Evolutionary conservation across 2,888 invertebrate species (phyloP).

Genomic region (Platycheirus albimanus): DNA sequence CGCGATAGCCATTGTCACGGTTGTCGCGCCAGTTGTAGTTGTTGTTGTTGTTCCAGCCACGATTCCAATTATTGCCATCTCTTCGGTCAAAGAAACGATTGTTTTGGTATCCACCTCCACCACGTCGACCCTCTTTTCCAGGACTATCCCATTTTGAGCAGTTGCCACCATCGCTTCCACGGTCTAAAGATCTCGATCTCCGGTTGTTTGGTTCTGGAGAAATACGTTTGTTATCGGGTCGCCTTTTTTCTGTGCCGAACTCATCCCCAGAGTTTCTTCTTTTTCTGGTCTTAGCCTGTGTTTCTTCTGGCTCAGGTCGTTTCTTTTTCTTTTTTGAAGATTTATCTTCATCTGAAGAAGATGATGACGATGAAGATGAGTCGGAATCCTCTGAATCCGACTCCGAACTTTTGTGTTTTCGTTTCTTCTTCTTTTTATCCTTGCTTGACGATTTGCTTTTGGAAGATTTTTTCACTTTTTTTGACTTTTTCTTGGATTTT

Average conservation of each 20-base stretch:
- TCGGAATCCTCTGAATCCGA: slow-evolving; percentile 54
- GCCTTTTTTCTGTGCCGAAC: slow-evolving; percentile 16
- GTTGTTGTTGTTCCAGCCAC: slow-evolving; percentile 61
- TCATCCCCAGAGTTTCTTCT: slow-evolving; percentile 17
- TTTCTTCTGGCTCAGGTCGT: slow-evolving; percentile 27
- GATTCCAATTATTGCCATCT: slow-evolving; percentile 63
- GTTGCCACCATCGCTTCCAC: slow-evolving; percentile 57
- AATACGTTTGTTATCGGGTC: slow-evolving; percentile 29
- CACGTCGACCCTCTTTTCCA: slow-evolving; percentile 42
- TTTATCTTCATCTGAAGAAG: slow-evolving; percentile 1
- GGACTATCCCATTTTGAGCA: slow-evolving; percentile 80
- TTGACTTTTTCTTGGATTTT: slow-evolving; percentile 12
- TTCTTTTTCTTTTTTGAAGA: slow-evolving; percentile 39
- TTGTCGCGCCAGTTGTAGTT: slow-evolving; percentile 60
- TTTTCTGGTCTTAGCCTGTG: slow-evolving; percentile 10
- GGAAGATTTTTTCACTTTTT: slow-evolving; percentile 29
- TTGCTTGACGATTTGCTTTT: slow-evolving; percentile 29
- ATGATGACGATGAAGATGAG: slow-evolving; percentile 50
- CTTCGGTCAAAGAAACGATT: slow-evolving; percentile 52
- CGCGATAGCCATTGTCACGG: slow-evolving; percentile 53
- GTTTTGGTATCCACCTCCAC: slow-evolving; percentile 44
- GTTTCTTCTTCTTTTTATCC: slow-evolving; percentile 49
- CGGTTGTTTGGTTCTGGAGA: not conserved
- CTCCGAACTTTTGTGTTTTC: slow-evolving; percentile 61
- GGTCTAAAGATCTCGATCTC: slow-evolving; percentile 38